Conservation (phyloP, 2,797 vertebrate genomes). For the Phrynocephalus guinanensis region DNA sequence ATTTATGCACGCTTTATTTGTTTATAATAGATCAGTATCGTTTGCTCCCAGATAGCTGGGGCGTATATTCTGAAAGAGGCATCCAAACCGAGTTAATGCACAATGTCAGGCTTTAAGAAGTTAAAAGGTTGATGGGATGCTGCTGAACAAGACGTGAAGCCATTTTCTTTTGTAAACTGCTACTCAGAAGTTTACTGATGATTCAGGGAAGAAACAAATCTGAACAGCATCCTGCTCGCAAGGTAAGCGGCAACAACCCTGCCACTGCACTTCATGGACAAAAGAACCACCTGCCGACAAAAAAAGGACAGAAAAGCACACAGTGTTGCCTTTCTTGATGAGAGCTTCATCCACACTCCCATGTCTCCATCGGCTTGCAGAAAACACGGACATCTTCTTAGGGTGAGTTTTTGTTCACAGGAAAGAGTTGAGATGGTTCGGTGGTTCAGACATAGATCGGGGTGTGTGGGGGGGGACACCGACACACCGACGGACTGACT, state of each 20-base stretch:
- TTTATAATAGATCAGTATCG: constrained; percentile 63
- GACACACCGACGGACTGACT: too few relatives aligned
- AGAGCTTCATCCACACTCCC: not conserved
- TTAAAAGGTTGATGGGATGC: constrained; percentile 8
- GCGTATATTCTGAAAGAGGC: constrained; percentile 48
- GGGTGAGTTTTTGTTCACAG: not conserved
- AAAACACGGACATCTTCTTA: too few relatives aligned
- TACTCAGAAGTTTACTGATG: not conserved
- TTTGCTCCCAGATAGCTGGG: constrained; percentile 35
- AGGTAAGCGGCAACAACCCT: not conserved
- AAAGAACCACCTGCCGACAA: not conserved
- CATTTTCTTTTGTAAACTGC: constrained; percentile 21
- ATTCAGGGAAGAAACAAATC: constrained; percentile 6
- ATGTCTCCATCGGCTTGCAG: not conserved
- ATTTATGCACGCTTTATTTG: constrained; percentile 57
- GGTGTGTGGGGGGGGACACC: too few relatives aligned
- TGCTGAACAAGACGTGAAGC: constrained; percentile 26
- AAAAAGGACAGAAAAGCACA: not conserved
- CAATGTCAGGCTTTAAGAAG: not conserved
- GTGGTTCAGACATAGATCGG: not conserved
- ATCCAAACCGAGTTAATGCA: constrained; percentile 54
- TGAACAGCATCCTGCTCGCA: not conserved
- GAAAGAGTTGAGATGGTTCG: not conserved
- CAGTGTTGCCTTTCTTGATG: not conserved
- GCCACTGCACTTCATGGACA: not conserved